These are phyloP conservation scores for Drosophila insularis DNA, from an alignment of 1,140 invertebrate genomes.

Conservation along the genomic window DNA sequence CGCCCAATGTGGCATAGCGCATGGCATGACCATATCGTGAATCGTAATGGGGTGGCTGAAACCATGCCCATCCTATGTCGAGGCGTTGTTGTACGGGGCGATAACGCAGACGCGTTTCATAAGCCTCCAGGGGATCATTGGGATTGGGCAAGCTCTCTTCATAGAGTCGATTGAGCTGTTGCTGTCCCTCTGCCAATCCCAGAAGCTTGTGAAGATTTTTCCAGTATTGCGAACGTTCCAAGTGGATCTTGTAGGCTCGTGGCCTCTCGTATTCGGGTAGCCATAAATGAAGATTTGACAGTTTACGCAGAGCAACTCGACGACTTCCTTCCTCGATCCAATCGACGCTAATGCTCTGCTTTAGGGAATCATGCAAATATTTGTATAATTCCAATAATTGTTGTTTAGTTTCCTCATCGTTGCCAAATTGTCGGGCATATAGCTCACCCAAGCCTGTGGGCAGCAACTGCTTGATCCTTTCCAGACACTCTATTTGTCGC, in stretches of 20 bases:
- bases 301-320: slow-evolving; percentile 53
- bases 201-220: slow-evolving; percentile 58
- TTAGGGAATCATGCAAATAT: slow-evolving; percentile 50
- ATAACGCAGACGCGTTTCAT: slow-evolving; percentile 55
- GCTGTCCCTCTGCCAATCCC: slow-evolving; percentile 36
- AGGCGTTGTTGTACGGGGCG: slow-evolving; percentile 96
- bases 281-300: slow-evolving; percentile 40
- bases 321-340: slow-evolving; percentile 67
- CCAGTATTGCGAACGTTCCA: slow-evolving; percentile 69
- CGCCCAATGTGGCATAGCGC: slow-evolving; percentile 97
- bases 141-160: slow-evolving; percentile 39
- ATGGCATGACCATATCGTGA: slow-evolving; percentile 92
- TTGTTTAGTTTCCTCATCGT: slow-evolving; percentile 17
- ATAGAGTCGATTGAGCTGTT: slow-evolving; percentile 35
- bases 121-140: slow-evolving; percentile 58
- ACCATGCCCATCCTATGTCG: slow-evolving; percentile 96
- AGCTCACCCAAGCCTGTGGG: slow-evolving; percentile 66
- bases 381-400: slow-evolving; percentile 38
- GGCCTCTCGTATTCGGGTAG: slow-evolving; percentile 52
- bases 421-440: slow-evolving; percentile 53
- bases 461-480: slow-evolving; percentile 40
- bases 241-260: slow-evolving; percentile 31
- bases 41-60: slow-evolving; percentile 97
- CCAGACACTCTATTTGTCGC: slow-evolving; percentile 50
- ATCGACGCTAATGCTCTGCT: slow-evolving; percentile 46